A percentile compares a stretch with the other conserved stretches of the same genome.
Conservation (phyloP, 23 tunicate genomes). For the Halocynthia roretzi region DNA sequence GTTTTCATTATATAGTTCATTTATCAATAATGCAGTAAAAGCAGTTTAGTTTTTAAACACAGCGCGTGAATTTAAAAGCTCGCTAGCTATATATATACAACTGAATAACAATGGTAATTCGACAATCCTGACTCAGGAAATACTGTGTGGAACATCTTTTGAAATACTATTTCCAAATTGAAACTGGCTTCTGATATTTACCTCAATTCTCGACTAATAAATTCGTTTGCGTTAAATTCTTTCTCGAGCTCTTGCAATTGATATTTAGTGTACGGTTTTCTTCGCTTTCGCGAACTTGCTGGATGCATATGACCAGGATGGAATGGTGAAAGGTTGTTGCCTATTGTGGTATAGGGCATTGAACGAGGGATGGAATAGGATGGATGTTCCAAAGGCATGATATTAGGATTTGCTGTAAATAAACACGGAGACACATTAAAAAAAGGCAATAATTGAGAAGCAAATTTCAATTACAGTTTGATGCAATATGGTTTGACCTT, state of each 20-base stretch:
- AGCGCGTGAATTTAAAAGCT: no score
- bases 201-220: conserved; percentile 95
- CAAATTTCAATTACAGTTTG: no score
- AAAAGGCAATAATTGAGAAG: no score
- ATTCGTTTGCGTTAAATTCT: conserved; percentile 86
- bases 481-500: no score
- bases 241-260: conserved; percentile 89
- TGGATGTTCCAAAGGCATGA: conserved; percentile 15
- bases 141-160: no score
- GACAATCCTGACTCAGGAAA: no score
- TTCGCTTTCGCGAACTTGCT: conserved; percentile 29
- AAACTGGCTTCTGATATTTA: conserved; percentile 1
- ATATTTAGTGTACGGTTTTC: conserved; percentile 93
- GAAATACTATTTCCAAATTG: no score
- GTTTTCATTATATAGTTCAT: no score
- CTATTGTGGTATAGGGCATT: background rate
- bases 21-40: no score
- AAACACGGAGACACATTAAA: background rate
- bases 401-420: conserved; percentile 9
- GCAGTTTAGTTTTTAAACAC: no score
- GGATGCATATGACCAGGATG: conserved; percentile 9
- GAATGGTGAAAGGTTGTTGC: background rate
- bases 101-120: no score
- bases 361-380: background rate
- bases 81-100: no score